phyloP scores from a whole-genome alignment of 2,888 invertebrate genomes.

The Zelleria hepariella region DNA sequence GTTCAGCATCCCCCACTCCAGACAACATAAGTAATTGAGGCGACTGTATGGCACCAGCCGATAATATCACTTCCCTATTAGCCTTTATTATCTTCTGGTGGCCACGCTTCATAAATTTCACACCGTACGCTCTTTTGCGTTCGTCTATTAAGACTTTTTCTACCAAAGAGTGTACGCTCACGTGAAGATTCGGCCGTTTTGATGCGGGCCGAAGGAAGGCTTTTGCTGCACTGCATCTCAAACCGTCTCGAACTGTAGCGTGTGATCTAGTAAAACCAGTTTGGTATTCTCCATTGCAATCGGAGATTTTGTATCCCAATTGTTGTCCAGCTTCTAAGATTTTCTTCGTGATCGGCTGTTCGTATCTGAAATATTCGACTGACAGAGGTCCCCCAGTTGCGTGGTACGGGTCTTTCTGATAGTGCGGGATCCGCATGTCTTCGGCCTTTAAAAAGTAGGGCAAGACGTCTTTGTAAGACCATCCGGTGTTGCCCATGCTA shows the following conservation, averaged over 20 bases:
- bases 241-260: slow-evolving; percentile 82
- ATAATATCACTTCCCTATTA: slow-evolving; percentile 84
- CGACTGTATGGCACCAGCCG: slow-evolving; percentile 87
- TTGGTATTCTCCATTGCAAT: slow-evolving; percentile 85
- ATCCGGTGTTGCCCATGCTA: slow-evolving; percentile 78
- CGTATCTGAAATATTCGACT: slow-evolving; percentile 79
- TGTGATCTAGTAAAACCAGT: slow-evolving; percentile 84
- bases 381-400: slow-evolving; percentile 79
- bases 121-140: slow-evolving; percentile 76
- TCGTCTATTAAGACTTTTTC: slow-evolving; percentile 77
- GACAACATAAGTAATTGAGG: slow-evolving; percentile 91
- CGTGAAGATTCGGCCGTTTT: slow-evolving; percentile 80
- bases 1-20: slow-evolving; percentile 80
- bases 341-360: slow-evolving; percentile 77
- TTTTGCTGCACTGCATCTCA: slow-evolving; percentile 88
- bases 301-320: slow-evolving; percentile 77
- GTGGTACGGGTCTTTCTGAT: slow-evolving; percentile 74
- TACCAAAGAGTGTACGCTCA: slow-evolving; percentile 78
- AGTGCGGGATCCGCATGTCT: slow-evolving; percentile 78
- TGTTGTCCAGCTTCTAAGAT: slow-evolving; percentile 80
- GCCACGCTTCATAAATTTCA: slow-evolving; percentile 74
- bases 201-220: slow-evolving; percentile 80
- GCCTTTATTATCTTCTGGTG: slow-evolving; percentile 71
- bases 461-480: slow-evolving; percentile 82
- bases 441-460: slow-evolving; percentile 87